Conservation (phyloP, 2,888 invertebrate genomes). For the Campoplex capitator region DNA sequence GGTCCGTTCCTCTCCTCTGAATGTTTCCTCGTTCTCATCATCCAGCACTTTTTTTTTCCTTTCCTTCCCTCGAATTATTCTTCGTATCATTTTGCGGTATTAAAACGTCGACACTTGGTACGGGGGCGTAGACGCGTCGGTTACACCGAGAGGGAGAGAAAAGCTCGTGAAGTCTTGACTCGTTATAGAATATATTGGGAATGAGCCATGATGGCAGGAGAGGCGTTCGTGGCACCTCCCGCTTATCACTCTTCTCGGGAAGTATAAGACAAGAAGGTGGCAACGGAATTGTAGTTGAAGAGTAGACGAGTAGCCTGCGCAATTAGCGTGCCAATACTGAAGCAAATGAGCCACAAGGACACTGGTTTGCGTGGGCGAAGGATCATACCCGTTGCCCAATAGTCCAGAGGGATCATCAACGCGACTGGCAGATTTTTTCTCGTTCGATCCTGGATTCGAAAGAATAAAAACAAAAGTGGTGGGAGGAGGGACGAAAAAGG, state of each 20-base stretch:
- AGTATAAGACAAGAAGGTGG: constrained; percentile 8
- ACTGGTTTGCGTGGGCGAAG: neutral
- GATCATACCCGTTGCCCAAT: neutral
- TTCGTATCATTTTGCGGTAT: constrained; percentile 26
- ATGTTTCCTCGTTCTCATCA: constrained; percentile 5
- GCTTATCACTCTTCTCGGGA: constrained; percentile 24
- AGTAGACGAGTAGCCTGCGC: constrained; percentile 63
- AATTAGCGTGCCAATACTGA: constrained; percentile 56
- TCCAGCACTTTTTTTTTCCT: constrained; percentile 28
- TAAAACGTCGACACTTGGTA: constrained; percentile 63
- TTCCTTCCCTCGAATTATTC: constrained; percentile 39
- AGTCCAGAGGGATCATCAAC: neutral
- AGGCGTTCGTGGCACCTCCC: constrained; percentile 45
- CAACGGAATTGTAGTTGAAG: constrained; percentile 34
- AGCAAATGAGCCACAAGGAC: neutral
- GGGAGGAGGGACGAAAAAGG: neutral
- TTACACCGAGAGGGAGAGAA: constrained; percentile 25
- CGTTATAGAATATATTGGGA: neutral
- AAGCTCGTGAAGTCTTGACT: neutral
- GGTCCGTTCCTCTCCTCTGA: constrained; percentile 11
- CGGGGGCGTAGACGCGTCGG: constrained; percentile 64
- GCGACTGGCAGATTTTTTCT: neutral
- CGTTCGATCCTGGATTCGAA: neutral
- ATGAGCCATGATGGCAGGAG: constrained; percentile 57
- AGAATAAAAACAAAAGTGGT: neutral